Conservation (phyloP, 2,888 invertebrate species). For the Lasioglossum oenotherae region DNA sequence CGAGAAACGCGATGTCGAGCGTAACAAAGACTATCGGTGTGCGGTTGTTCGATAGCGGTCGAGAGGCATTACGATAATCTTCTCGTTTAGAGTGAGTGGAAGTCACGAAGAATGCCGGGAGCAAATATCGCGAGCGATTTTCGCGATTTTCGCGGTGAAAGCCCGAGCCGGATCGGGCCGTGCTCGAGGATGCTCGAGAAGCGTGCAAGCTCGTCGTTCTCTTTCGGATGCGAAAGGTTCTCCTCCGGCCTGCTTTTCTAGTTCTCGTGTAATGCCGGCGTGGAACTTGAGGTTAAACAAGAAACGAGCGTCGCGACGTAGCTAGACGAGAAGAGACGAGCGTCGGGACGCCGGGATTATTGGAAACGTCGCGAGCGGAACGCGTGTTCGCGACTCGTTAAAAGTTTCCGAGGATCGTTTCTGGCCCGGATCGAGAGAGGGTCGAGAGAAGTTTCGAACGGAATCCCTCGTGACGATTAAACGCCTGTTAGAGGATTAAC, state of each 20-base stretch:
- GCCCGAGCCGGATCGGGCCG: slow-evolving; percentile 20
- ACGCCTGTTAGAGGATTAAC: slow-evolving; percentile 49
- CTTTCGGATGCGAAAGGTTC: slow-evolving; percentile 5
- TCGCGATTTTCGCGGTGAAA: slow-evolving; percentile 20
- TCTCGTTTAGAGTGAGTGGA: background rate
- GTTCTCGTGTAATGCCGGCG: slow-evolving; percentile 19
- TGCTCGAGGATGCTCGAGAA: slow-evolving; percentile 33
- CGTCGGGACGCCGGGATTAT: slow-evolving; percentile 43
- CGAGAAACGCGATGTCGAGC: background rate
- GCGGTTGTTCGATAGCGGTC: slow-evolving; percentile 11
- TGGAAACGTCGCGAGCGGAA: slow-evolving; percentile 49
- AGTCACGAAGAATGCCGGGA: slow-evolving; percentile 25
- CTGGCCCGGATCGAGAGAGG: slow-evolving; percentile 58
- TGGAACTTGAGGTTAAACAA: slow-evolving; percentile 57
- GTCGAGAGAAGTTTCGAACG: slow-evolving; percentile 58
- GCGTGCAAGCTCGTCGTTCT: background rate
- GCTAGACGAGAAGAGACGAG: background rate
- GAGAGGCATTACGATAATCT: slow-evolving; percentile 38
- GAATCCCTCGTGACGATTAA: slow-evolving; percentile 53
- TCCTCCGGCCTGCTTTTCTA: background rate
- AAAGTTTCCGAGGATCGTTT: slow-evolving; percentile 57
- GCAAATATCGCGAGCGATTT: slow-evolving; percentile 43
- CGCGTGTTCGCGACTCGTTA: slow-evolving; percentile 64
- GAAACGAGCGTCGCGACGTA: slow-evolving; percentile 39
- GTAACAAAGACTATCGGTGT: background rate